Base-by-base conservation (phyloP, 2,888 invertebrate genomes). In the Minunthozetes semirufus region DNA sequence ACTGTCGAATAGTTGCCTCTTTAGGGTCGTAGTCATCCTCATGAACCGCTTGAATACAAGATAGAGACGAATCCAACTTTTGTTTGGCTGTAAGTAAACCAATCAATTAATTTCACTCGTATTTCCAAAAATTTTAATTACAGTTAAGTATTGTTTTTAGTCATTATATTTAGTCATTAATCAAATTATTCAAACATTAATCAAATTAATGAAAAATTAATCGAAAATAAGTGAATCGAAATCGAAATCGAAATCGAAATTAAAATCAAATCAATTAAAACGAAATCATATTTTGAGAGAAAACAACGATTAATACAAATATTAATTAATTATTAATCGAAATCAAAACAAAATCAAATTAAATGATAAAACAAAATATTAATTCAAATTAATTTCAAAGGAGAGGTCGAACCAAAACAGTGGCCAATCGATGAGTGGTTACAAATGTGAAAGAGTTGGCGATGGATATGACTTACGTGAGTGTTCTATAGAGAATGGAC, bases 1-100 rank as follows among this genome's bases (percentile, higher is more conserved):
- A 61, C 46, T 77, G 73, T 33, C 42, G 25, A 42, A 70, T 75
- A 13, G 72, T 71, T 0, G 75, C 72, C n/a, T 73, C 76, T 13
- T 53, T 73, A 3, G 76, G 50, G 19, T 76, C 66, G 53, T 88
- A 88, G 80, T 89, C 88, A 78, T 89, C 89, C 80, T 88, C 88
- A 79, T 86, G 86, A 48, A 75, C 76, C 53, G 77, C 56, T 38
- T 71, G 77, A 48, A 77, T 61, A 29, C 76, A 77, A 70, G 77
- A 73, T 33, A 79, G 59, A 22, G 77, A 75, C 27, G 76, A 76
- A 68, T 79, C 79, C 13, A 78, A 71, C 63, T 79, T 79, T 53
- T 77, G 72, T 68, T 79, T 79, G n/a, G 79, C 79, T 79, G 59
- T 15, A 76, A 27, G n/a, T 13, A 56, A 72, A 38, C 66, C 53